These are phyloP conservation scores for Phoebastria nigripes DNA, from an alignment of 2,797 vertebrate species.

Conservation along the genomic window DNA sequence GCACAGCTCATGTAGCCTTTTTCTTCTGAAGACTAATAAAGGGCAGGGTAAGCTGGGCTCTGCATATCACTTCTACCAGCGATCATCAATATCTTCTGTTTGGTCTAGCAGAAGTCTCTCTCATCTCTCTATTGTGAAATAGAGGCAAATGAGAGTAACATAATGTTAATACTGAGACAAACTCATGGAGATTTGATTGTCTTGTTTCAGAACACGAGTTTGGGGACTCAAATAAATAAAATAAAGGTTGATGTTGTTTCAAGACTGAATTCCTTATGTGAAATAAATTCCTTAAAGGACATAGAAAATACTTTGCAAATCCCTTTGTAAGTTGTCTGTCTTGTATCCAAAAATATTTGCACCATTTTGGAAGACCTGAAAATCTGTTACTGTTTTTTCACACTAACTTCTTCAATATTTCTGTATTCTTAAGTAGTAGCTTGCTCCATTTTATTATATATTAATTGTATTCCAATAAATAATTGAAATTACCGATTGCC, in stretches of 20 bases:
- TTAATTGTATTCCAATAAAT: conserved; percentile 7
- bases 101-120: background rate
- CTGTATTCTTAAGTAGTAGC: background rate
- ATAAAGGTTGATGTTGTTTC: background rate
- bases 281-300: background rate
- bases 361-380: background rate
- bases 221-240: background rate
- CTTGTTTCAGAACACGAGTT: background rate
- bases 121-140: background rate
- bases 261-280: background rate
- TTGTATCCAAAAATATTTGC: background rate
- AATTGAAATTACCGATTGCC: conserved; percentile 9
- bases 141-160: background rate
- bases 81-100: background rate
- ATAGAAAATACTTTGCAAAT: background rate
- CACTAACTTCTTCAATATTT: background rate
- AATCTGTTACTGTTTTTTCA: background rate
- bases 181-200: background rate
- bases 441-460: background rate
- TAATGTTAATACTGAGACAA: background rate
- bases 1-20: background rate
- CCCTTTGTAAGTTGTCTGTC: background rate
- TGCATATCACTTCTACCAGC: background rate
- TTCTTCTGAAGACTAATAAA: background rate
- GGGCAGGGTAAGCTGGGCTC: background rate